Evolutionary conservation across 2,797 vertebrate genomes (phyloP).

Genomic region (Artibeus lituratus): DNA sequence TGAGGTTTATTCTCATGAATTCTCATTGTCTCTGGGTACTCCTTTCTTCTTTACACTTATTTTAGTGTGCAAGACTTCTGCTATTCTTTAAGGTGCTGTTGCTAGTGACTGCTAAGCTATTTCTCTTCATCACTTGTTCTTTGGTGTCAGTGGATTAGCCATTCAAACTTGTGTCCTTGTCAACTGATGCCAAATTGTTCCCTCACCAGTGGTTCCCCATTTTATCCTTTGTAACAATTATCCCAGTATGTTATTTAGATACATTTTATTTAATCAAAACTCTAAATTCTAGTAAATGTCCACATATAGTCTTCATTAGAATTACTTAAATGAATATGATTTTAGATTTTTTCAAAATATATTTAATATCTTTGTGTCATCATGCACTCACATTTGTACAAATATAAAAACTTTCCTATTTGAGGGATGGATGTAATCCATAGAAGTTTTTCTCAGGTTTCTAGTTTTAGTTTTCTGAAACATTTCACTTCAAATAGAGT

Average conservation of each 20-base stretch:
- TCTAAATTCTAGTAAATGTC: slow-evolving; percentile 36
- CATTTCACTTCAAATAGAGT: slow-evolving; percentile 71
- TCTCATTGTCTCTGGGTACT: not conserved
- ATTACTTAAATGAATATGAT: not conserved
- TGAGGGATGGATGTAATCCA: not conserved
- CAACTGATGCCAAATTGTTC: not conserved
- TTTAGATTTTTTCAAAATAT: slow-evolving; percentile 25
- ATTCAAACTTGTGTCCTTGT: not conserved
- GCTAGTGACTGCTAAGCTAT: not conserved
- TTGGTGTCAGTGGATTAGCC: not conserved
- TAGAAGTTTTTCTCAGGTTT: slow-evolving; percentile 1
- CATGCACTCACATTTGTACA: not conserved
- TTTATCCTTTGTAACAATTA: not conserved
- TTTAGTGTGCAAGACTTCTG: not conserved
- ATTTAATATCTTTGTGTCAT: slow-evolving; percentile 29
- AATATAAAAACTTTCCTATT: not conserved
- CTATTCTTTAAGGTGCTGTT: not conserved
- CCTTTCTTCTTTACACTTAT: not conserved
- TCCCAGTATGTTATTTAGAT: not conserved
- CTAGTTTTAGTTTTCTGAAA: slow-evolving; percentile 44
- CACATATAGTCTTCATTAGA: not conserved
- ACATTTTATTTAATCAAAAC: not conserved
- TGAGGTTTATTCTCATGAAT: not conserved
- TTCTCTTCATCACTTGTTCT: not conserved
- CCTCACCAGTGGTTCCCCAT: not conserved